These are phyloP conservation scores for Amphiduros pacificus DNA, from an alignment of 2,888 invertebrate genomes.

Conservation along the genomic window DNA sequence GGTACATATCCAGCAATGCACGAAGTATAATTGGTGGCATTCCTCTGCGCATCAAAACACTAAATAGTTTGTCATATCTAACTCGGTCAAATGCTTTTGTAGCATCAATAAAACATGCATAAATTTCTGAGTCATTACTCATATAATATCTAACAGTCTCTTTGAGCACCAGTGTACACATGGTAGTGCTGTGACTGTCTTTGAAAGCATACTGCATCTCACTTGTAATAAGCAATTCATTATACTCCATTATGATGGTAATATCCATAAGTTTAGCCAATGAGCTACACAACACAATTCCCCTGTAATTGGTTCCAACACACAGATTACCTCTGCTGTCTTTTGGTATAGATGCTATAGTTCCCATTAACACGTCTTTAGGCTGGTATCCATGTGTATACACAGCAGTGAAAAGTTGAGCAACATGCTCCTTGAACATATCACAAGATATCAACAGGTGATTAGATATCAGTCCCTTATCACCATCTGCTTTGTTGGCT, in stretches of 20 bases:
- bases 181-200: not conserved
- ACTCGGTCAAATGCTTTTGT: constrained; percentile 3
- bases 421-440: not conserved
- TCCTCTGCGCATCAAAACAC: not conserved
- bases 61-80: not conserved
- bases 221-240: not conserved
- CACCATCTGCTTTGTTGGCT: not conserved
- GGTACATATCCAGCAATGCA: not conserved
- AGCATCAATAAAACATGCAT: constrained; percentile 1
- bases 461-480: not conserved
- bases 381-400: constrained; percentile 3
- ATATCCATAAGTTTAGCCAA: not conserved
- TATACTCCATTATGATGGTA: not conserved
- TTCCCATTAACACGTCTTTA: not conserved
- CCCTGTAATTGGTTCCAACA: not conserved
- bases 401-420: not conserved
- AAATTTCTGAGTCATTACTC: not conserved
- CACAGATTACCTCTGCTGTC: not conserved
- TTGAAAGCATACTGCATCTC: constrained; percentile 4
- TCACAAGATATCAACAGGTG: not conserved
- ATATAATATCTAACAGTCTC: not conserved
- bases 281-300: not conserved
- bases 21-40: not conserved
- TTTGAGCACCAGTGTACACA: not conserved
- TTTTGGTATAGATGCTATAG: not conserved